Base-by-base conservation (phyloP, 1,140 invertebrate genomes). In the Platyscapa corneri region DNA sequence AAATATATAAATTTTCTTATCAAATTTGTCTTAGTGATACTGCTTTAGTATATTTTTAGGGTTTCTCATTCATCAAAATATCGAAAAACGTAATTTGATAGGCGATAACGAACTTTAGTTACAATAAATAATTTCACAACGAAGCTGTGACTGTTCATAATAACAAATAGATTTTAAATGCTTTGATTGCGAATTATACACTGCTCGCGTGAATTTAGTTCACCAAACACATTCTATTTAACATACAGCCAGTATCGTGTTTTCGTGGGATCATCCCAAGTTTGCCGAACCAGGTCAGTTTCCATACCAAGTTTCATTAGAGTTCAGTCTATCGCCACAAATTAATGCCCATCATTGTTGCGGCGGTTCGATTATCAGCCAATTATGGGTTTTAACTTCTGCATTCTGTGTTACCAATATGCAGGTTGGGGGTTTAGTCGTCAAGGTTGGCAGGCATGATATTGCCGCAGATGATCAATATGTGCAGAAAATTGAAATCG, bases 341-440 rank as follows among this genome's bases (percentile, higher is more conserved):
- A 0, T 82, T 1, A 2, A 3, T 12, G 32, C 1, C 12, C 32
- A 5, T 14, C 85, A 86, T 34, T 30, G 6, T 27, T 86, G 85
- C 30, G 85, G 74, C n/a, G 85, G 74, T 30, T n/a, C 94, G 10
- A 92, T 95, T 79, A 83, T 95, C 42, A 89, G 82, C 23, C 86
- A 90, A 12, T 77, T 89, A 1, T 94, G 90, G 88, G 81, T 95
- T 64, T 64, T 95, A 8, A 94, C 93, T 8, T 94, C 95, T 76
- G 94, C 91, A 76, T 94, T 95, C 86, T 95, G 95, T 80, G 27
- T 67, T 32, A 42, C 78, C 3, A 18, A 80, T 16, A 65, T 67
- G 30, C 14, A 20, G 0, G 76, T 6, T 77, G 87, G 39, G 49
- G 67, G 3, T 16, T 70, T 16, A 70, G 64, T 18, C 0, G 79